Conservation (phyloP, 1,140 invertebrate species). For the Drosophila prosaltans region DNA sequence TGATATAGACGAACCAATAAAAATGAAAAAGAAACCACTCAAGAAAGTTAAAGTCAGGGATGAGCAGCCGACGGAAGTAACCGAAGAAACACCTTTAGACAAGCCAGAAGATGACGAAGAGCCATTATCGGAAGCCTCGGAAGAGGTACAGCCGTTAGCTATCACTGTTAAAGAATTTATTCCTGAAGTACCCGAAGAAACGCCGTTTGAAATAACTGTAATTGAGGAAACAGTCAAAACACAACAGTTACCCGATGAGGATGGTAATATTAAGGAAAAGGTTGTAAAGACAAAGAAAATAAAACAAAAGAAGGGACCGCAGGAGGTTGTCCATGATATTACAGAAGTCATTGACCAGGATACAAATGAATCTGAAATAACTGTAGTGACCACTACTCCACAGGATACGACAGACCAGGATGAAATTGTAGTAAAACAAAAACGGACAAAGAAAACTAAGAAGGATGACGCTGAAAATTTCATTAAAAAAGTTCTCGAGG, state of each 20-base stretch:
- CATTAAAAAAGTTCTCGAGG: conserved; percentile 60
- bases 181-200: conserved; percentile 69
- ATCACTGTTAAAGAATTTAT: conserved; percentile 66
- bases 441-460: conserved; percentile 68
- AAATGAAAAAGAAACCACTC: conserved; percentile 77
- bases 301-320: conserved; percentile 64
- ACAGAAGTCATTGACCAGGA: conserved; percentile 77
- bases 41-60: conserved; percentile 63
- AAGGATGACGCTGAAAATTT: conserved; percentile 70
- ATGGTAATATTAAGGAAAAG: conserved; percentile 63
- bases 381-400: conserved; percentile 64
- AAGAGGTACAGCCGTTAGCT: conserved; percentile 48
- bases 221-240: conserved; percentile 63
- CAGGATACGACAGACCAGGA: conserved; percentile 52
- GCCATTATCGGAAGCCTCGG: conserved; percentile 29
- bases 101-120: conserved; percentile 4
- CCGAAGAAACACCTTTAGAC: conserved; percentile 53
- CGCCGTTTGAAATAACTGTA: conserved; percentile 55
- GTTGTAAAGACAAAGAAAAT: conserved; percentile 76
- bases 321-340: conserved; percentile 66
- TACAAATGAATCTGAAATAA: conserved; percentile 70
- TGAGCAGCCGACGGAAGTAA: conserved; percentile 53
- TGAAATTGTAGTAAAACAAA: conserved; percentile 52
- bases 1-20: conserved; percentile 68
- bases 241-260: conserved; percentile 47